Percentiles rank a stretch among this genome's conserved stretches.
Conservation (phyloP, 1,140 invertebrate genomes). For the Zaprionus vittiger region DNA sequence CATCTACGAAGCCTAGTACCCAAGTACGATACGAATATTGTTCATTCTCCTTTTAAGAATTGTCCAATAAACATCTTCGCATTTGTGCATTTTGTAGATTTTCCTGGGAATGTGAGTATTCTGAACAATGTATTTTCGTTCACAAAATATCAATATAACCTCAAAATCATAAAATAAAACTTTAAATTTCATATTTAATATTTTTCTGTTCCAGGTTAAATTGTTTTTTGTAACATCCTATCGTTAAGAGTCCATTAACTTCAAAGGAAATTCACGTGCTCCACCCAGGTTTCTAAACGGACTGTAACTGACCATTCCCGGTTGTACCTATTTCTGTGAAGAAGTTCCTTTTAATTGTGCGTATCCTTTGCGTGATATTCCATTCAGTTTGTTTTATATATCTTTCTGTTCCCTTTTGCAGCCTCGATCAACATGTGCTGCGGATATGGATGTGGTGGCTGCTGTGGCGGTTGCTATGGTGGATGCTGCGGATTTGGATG, state of each 20-base stretch:
- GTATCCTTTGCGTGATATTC: neutral
- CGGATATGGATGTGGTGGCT: neutral
- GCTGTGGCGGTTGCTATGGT: neutral
- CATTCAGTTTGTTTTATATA: neutral
- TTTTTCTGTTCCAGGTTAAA: neutral
- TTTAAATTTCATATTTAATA: neutral
- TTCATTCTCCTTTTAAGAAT: neutral
- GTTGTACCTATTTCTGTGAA: slow-evolving; percentile 22
- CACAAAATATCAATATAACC: too few relatives aligned
- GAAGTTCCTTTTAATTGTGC: neutral
- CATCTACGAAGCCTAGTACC: neutral
- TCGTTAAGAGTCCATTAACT: neutral
- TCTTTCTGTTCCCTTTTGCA: neutral
- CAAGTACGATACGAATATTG: neutral
- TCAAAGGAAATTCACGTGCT: neutral
- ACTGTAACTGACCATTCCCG: neutral
- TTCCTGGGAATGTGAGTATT: slow-evolving; percentile 9
- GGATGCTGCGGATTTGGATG: slow-evolving; percentile 12
- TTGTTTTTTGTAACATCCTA: slow-evolving; percentile 9
- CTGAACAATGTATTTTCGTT: too few relatives aligned
- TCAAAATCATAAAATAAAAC: neutral
- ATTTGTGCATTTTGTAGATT: slow-evolving; percentile 14
- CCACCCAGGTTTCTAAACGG: neutral
- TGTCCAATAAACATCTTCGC: neutral
- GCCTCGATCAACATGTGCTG: slow-evolving; percentile 7